Base-by-base conservation (phyloP, 2,888 invertebrate genomes). In the Dugesia japonica region DNA sequence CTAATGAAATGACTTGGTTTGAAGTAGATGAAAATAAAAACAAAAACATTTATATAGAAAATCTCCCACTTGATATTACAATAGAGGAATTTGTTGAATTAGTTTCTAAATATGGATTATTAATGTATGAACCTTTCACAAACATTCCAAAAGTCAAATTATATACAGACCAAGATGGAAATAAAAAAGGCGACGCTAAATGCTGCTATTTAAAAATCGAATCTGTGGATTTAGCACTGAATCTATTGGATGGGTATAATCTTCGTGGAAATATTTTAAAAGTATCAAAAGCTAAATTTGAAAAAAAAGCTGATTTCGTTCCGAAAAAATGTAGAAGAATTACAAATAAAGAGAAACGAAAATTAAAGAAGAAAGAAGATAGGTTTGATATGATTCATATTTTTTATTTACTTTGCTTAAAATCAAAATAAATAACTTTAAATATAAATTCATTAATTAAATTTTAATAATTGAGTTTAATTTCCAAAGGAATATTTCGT, bases 91-190 rank as follows among this genome's bases (percentile, higher is more conserved):
- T 94, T 85, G 88, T 91, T 71, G 90, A 92, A 82, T 86, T 97
- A 42, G 95, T 98, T 91, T 89, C 89, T 81, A 98, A 98, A 85
- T 98, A 91, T 87, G 98, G 98, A 1, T 88, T 98, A 79, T 89
- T 98, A 31, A 92, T 92, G 88, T 88, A 91, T 81, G 94, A 97
- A 84, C 88, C 89, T 0, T 87, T 88, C 72, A 89, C 88, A 15
- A 89, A 79, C 89, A 83, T 84, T 82, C 90, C 90, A 84, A 95
- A 93, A 85, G 86, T 94, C 0, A 97, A 97, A 86, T 85, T 99
- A 38, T 99, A 99, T 84, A 88, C 88, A 80, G 92, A 93, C 82
- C 89, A 90, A 0, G 89, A 92, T 79, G 88, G 88, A 1, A 87
- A 89, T 79, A 87, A 91, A 33, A 99, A 99, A 86, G 98, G 98